These are phyloP conservation scores for Corythoichthys intestinalis DNA, from an alignment of 2,113 vertebrate species.

Conservation along the genomic window DNA sequence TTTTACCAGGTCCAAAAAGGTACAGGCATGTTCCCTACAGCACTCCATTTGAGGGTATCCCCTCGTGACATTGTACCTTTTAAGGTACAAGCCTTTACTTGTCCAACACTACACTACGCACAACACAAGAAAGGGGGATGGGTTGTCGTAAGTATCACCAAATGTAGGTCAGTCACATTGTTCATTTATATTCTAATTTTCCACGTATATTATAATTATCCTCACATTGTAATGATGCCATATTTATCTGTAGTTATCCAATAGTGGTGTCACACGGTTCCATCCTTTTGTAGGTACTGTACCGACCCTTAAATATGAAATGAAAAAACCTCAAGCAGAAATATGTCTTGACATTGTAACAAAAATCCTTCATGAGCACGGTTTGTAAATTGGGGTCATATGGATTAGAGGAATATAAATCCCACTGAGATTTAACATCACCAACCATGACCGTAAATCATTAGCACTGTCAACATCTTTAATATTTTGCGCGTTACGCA, in stretches of 20 bases:
- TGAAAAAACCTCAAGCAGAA: slow-evolving; percentile 14
- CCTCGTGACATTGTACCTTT: background rate
- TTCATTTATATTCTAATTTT: slow-evolving; percentile 21
- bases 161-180: slow-evolving; percentile 19
- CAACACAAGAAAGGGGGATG: slow-evolving; percentile 2
- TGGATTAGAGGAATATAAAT: slow-evolving; percentile 11
- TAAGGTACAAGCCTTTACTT: background rate
- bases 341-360: slow-evolving; percentile 11
- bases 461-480: background rate
- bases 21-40: background rate
- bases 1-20: background rate
- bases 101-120: background rate
- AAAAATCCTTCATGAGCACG: background rate
- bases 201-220: slow-evolving; percentile 16
- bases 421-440: background rate
- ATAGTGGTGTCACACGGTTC: slow-evolving; percentile 1
- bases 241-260: slow-evolving; percentile 25
- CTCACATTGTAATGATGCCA: slow-evolving; percentile 19
- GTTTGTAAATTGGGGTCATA: slow-evolving; percentile 10
- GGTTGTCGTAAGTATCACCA: slow-evolving; percentile 26
- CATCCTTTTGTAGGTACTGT: slow-evolving; percentile 6
- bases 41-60: background rate
- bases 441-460: slow-evolving; percentile 37
- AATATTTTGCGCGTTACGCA: background rate
- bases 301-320: slow-evolving; percentile 20